Base-by-base conservation (phyloP, 2,888 invertebrate genomes). In the Hemicrepidius hirtus region DNA sequence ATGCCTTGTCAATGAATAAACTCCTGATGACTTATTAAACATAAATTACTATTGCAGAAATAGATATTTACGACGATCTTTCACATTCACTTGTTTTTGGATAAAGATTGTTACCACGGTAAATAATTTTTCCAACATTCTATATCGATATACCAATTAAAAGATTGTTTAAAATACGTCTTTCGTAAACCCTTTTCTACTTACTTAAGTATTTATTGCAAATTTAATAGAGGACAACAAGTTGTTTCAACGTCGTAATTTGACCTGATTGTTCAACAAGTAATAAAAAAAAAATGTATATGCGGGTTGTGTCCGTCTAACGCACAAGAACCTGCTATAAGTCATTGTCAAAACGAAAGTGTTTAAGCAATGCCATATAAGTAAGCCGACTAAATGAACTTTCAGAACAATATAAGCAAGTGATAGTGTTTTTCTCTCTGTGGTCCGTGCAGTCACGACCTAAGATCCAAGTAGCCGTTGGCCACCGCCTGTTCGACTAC, bases 401-500 rank as follows among this genome's bases (percentile, higher is more conserved):
- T 72, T 72, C 68, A 69, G 69, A 73, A 65, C 73, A 73, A 73
- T 73, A 68, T 68, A 44, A 69, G 62, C 75, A 72, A 74, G 74
- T 73, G 76, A 76, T 74, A 76, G 76, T 71, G 73, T 73, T 73
- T 76, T 75, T 67, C 44, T 67, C 44, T 67, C 40, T 24, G 41
- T n/a, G 68, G 49, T 60, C 60, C 73, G 68, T 71, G 60, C 64
- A 73, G 75, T 77, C 76, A 76, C 76, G 76, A 75, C 72, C 68
- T 62, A 65, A 62, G 68, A 75, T 77, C 75, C 75, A 72, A 73
- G 76, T 77, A 77, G 77, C 77, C 77, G 75, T 53, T 74, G 76
- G 76, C 77, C 73, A 76, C 75, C 76, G 74, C 76, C 73, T 69
- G 77, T 68, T 74, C 62, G 62, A 73, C 62, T 70, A 70, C 75